Evolutionary conservation across 2,888 invertebrate genomes (phyloP).

Genomic region (Hedya salicella): DNA sequence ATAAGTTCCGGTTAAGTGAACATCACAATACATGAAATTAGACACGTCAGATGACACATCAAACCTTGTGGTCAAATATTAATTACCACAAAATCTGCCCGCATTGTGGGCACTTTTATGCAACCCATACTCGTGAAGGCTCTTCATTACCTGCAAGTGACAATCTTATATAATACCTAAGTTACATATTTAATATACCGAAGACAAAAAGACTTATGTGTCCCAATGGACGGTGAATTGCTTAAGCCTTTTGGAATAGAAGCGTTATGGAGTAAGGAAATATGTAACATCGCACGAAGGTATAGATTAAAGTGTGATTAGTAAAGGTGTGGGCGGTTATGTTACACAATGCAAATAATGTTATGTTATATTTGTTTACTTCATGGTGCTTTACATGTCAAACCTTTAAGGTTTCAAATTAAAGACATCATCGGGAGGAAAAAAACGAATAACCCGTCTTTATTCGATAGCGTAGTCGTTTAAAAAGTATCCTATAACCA

Average conservation of each 20-base stretch:
- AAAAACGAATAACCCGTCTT: too few relatives aligned
- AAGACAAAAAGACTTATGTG: neutral
- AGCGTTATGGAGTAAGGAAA: conserved; percentile 13
- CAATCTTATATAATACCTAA: conserved; percentile 30
- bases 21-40: conserved; percentile 7
- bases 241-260: neutral
- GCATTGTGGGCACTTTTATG: conserved; percentile 20
- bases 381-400: too few relatives aligned
- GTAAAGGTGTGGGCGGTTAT: conserved; percentile 16
- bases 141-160: conserved; percentile 33
- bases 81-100: conserved; percentile 25
- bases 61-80: conserved; percentile 28
- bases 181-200: conserved; percentile 35
- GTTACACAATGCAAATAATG: neutral
- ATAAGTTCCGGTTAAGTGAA: neutral
- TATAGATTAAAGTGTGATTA: conserved; percentile 35
- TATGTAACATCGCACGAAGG: conserved; percentile 7
- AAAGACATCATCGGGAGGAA: too few relatives aligned
- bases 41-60: conserved; percentile 17
- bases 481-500: too few relatives aligned
- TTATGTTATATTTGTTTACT: too few relatives aligned
- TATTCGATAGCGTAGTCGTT: too few relatives aligned
- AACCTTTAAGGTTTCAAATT: too few relatives aligned
- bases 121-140: conserved; percentile 1
- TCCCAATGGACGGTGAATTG: neutral